These are phyloP conservation scores for Dasypolia templi DNA, from an alignment of 2,888 invertebrate genomes.

Conservation along the genomic window DNA sequence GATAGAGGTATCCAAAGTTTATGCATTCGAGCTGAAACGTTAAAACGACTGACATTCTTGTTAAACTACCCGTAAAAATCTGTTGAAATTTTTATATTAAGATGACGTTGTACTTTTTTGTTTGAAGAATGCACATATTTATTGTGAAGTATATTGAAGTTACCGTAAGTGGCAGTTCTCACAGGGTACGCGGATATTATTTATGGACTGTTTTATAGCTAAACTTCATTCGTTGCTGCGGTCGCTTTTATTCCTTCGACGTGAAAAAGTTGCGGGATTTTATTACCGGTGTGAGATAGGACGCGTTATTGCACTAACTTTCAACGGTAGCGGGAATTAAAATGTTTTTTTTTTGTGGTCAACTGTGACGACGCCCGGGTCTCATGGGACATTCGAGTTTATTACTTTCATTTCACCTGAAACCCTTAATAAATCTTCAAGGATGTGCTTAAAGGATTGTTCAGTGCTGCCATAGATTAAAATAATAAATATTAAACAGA, in stretches of 20 bases:
- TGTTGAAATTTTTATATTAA: constrained; percentile 26
- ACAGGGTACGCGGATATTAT: constrained; percentile 87
- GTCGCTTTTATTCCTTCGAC: constrained; percentile 89
- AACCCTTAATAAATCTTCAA: not conserved
- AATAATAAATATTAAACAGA: not conserved
- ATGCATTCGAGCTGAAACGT: constrained; percentile 71
- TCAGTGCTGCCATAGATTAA: not conserved
- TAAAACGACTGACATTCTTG: constrained; percentile 73
- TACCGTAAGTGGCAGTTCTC: constrained; percentile 83
- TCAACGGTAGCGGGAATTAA: constrained; percentile 84
- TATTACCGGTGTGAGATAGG: constrained; percentile 90
- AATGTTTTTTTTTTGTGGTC: constrained; percentile 85
- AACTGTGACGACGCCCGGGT: constrained; percentile 72
- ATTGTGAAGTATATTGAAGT: constrained; percentile 72
- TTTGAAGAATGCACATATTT: constrained; percentile 74
- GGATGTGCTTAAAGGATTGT: not conserved
- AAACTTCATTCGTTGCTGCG: constrained; percentile 90
- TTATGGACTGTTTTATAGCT: constrained; percentile 89
- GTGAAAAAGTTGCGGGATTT: constrained; percentile 89
- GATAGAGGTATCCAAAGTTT: constrained; percentile 72
- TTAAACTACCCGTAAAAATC: constrained; percentile 80
- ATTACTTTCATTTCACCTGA: constrained; percentile 38
- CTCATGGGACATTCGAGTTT: constrained; percentile 65
- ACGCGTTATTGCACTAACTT: constrained; percentile 89
- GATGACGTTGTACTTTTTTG: constrained; percentile 45